phyloP scores from a whole-genome alignment of 2,113 vertebrate genomes.

The Pteruthius melanotis region DNA sequence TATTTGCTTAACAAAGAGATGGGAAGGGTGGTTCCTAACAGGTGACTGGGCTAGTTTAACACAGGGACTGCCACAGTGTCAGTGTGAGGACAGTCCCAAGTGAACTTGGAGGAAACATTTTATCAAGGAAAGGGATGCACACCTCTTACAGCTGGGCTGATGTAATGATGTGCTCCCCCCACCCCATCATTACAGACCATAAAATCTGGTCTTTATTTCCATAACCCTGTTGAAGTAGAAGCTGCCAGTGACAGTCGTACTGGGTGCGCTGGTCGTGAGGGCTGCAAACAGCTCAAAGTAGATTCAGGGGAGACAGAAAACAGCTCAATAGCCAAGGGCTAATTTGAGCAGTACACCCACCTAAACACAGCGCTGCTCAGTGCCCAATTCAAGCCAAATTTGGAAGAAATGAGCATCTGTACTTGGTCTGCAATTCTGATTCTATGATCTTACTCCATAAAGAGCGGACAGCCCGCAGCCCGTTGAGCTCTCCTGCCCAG shows the following conservation, averaged over 20 bases:
- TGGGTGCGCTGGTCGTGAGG: neutral
- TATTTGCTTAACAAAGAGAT: neutral
- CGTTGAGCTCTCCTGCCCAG: neutral
- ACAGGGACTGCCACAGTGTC: neutral
- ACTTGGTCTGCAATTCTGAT: neutral
- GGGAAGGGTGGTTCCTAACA: neutral
- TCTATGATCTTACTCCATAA: neutral
- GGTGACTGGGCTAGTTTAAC: neutral
- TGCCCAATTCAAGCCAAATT: neutral
- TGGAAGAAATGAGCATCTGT: neutral
- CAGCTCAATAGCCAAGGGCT: neutral
- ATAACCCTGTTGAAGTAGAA: neutral
- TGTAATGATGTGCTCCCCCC: no score
- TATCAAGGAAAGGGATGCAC: neutral
- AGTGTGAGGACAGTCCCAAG: neutral
- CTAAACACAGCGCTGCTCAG: neutral
- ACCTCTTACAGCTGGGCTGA: neutral
- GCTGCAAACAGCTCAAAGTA: neutral
- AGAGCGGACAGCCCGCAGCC: neutral
- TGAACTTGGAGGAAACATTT: neutral
- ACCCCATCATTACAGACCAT: no score
- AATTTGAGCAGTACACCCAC: neutral
- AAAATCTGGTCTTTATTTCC: neutral
- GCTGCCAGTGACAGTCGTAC: accelerated
- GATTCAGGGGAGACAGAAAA: neutral